Evolutionary conservation across 1,140 invertebrate species (phyloP).

Genomic region (Pygmarrhopalites habei): DNA sequence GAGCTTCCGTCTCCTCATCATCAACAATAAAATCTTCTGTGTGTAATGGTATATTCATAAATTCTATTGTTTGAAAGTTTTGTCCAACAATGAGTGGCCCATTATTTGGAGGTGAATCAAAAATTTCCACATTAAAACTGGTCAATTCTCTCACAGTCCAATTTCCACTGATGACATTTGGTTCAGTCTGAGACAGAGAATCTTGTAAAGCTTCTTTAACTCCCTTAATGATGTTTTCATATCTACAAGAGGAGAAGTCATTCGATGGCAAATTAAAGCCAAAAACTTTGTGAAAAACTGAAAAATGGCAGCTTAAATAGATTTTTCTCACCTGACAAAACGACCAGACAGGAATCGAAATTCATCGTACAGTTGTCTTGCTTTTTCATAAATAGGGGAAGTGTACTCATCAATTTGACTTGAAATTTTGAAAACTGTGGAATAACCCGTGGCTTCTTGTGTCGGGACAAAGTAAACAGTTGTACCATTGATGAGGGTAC

Average conservation of each 20-base stretch:
- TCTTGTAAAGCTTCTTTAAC: not conserved
- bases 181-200: not conserved
- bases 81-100: not conserved
- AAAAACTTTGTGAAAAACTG: too few relatives aligned
- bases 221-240: too few relatives aligned
- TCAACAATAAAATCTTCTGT: conserved; percentile 11
- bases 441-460: not conserved
- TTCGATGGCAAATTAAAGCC: too few relatives aligned
- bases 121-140: not conserved
- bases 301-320: too few relatives aligned
- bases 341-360: not conserved
- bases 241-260: too few relatives aligned
- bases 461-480: conserved; percentile 10
- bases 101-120: not conserved
- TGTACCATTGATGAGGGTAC: conserved; percentile 8
- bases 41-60: not conserved
- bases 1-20: not conserved
- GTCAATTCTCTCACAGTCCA: conserved; percentile 15
- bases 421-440: conserved; percentile 2
- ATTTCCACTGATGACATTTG: conserved; percentile 19
- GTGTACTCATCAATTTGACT: conserved; percentile 5
- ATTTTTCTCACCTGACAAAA: conserved; percentile 1
- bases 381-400: conserved; percentile 18
- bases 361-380: conserved; percentile 1
- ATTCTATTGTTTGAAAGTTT: not conserved